These are phyloP conservation scores for Luperina nickerlii DNA, from an alignment of 2,888 invertebrate species.

Conservation along the genomic window DNA sequence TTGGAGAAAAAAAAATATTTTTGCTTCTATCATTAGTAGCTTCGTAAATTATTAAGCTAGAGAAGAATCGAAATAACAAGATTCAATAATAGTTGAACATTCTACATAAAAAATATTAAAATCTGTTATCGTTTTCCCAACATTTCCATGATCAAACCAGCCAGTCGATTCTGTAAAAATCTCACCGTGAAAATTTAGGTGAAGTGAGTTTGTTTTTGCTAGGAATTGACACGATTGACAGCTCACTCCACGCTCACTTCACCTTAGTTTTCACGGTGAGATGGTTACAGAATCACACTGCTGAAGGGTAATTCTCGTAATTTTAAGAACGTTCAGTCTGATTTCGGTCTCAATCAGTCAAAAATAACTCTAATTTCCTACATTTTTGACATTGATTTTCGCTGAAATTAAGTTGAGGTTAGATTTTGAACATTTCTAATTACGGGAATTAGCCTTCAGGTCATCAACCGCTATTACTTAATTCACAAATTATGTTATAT, in stretches of 20 bases:
- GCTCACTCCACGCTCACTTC: too few relatives aligned
- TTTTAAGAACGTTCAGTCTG: too few relatives aligned
- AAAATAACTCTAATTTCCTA: not conserved
- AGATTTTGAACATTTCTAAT: not conserved
- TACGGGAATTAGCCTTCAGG: too few relatives aligned
- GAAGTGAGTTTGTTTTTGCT: too few relatives aligned
- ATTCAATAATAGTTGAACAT: not conserved
- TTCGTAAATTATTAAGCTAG: not conserved
- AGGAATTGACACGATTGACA: too few relatives aligned
- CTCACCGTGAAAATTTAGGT: too few relatives aligned
- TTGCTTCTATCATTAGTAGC: not conserved
- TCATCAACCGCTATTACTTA: not conserved
- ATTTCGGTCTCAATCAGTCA: too few relatives aligned
- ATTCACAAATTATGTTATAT: conserved; percentile 12
- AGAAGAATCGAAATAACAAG: not conserved
- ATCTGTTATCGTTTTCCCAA: not conserved
- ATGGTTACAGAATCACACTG: too few relatives aligned
- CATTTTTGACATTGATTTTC: not conserved
- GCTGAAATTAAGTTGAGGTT: not conserved
- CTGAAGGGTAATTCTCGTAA: too few relatives aligned
- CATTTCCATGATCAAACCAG: not conserved
- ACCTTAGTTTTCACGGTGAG: too few relatives aligned
- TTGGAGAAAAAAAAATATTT: not conserved
- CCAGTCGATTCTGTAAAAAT: too few relatives aligned
- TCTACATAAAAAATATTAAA: not conserved